These are phyloP conservation scores for Ypsolopha scabrella DNA, from an alignment of 2,888 invertebrate species.

Conservation along the genomic window DNA sequence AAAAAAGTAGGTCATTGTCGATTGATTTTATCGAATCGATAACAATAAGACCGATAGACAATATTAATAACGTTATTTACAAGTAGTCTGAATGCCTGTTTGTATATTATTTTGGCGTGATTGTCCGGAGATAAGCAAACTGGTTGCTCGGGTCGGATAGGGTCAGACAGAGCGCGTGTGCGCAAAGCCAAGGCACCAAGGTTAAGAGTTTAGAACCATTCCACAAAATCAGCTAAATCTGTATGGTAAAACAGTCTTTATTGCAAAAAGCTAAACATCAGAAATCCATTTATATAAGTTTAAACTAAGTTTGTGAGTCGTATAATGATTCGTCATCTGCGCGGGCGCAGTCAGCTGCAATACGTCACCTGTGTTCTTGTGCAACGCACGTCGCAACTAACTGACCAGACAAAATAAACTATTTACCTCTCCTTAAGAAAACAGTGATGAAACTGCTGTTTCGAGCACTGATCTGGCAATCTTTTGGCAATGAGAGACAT, in stretches of 20 bases:
- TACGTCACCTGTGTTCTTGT: too few species aligned
- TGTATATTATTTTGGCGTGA: background rate
- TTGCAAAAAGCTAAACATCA: background rate
- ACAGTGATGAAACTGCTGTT: too few species aligned
- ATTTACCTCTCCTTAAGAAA: too few species aligned
- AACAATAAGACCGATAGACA: background rate
- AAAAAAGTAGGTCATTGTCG: background rate
- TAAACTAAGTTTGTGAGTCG: too few species aligned
- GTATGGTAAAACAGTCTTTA: background rate
- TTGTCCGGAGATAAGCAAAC: background rate
- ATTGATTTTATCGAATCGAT: background rate
- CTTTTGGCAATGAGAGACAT: too few species aligned
- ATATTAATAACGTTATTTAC: background rate
- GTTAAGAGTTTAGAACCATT: background rate
- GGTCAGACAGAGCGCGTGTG: slow-evolving; percentile 1
- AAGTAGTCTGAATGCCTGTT: background rate
- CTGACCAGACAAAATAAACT: too few species aligned
- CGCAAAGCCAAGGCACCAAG: background rate
- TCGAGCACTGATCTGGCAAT: too few species aligned
- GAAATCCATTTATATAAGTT: too few species aligned
- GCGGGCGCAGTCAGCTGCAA: too few species aligned
- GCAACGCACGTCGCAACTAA: too few species aligned
- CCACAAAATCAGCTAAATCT: background rate
- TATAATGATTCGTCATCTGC: too few species aligned
- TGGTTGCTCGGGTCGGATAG: background rate